phyloP scores from a whole-genome alignment of 2,888 invertebrate species.

The Tetrapedia diversipes region DNA sequence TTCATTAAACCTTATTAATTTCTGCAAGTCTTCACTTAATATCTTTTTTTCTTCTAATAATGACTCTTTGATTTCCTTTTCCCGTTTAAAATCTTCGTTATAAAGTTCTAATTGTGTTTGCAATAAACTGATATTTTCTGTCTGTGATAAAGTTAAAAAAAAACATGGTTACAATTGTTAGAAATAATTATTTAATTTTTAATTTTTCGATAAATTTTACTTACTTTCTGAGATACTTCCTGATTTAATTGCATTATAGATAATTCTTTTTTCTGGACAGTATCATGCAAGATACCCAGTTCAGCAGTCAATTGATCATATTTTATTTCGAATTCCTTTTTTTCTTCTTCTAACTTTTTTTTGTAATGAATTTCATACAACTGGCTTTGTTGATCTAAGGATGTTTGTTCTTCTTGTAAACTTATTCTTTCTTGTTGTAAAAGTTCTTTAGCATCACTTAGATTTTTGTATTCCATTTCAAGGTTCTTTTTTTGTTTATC shows the following conservation, averaged over 20 bases:
- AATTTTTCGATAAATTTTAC: constrained; percentile 9
- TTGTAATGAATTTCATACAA: constrained; percentile 69
- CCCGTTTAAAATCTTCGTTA: constrained; percentile 52
- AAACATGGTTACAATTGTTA: not conserved
- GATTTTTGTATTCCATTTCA: constrained; percentile 47
- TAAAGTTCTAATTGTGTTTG: constrained; percentile 35
- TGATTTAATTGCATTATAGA: constrained; percentile 36
- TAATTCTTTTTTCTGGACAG: constrained; percentile 46
- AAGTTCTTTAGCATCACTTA: constrained; percentile 52
- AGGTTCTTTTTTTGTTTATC: constrained; percentile 54
- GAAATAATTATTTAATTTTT: not conserved
- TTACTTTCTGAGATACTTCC: constrained; percentile 42
- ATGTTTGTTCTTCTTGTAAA: constrained; percentile 68
- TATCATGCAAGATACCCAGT: constrained; percentile 30
- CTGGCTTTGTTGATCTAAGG: constrained; percentile 70
- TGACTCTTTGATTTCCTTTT: constrained; percentile 33
- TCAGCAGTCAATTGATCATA: constrained; percentile 52
- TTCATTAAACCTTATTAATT: constrained; percentile 17
- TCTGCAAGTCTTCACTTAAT: constrained; percentile 23
- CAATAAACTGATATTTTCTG: constrained; percentile 22
- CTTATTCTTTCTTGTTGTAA: constrained; percentile 63
- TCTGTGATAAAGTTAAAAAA: constrained; percentile 8
- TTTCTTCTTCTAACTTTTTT: constrained; percentile 61
- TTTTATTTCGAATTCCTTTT: constrained; percentile 47
- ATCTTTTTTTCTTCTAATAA: constrained; percentile 30